A percentile compares a stretch with the other conserved stretches of the same genome.
Conservation (phyloP, 2,797 vertebrate species). For the Sus cebifrons region DNA sequence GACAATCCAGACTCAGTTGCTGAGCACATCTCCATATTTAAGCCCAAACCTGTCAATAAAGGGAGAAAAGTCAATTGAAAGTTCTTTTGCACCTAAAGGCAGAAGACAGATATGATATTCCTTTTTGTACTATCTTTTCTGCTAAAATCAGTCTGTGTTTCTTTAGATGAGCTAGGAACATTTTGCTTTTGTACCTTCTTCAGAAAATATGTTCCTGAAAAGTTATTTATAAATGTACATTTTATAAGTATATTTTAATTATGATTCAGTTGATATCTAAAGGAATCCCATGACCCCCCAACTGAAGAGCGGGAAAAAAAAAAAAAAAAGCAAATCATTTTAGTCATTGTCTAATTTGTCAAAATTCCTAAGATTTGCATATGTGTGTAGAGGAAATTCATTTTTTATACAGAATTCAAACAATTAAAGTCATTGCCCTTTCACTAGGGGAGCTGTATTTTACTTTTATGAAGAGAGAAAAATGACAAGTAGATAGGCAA, state of each 20-base stretch:
- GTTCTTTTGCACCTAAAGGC: background rate
- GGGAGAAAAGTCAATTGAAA: background rate
- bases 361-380: background rate
- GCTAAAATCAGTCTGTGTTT: background rate
- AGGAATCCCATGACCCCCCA: background rate
- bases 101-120: background rate
- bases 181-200: slow-evolving; percentile 10
- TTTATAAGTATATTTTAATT: slow-evolving; percentile 35
- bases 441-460: background rate
- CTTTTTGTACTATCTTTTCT: background rate
- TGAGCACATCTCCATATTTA: background rate
- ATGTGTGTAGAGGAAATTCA: background rate
- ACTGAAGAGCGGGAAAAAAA: background rate
- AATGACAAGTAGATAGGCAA: background rate
- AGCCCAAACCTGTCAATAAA: background rate
- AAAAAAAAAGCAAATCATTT: background rate
- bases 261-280: background rate
- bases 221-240: background rate
- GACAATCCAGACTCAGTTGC: background rate
- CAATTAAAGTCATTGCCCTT: background rate
- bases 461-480: slow-evolving; percentile 25
- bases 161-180: background rate
- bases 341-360: background rate
- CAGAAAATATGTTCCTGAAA: slow-evolving; percentile 15
- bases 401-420: background rate